Base-by-base conservation (phyloP, 2,113 vertebrate genomes). In the Aplodontia rufa region DNA sequence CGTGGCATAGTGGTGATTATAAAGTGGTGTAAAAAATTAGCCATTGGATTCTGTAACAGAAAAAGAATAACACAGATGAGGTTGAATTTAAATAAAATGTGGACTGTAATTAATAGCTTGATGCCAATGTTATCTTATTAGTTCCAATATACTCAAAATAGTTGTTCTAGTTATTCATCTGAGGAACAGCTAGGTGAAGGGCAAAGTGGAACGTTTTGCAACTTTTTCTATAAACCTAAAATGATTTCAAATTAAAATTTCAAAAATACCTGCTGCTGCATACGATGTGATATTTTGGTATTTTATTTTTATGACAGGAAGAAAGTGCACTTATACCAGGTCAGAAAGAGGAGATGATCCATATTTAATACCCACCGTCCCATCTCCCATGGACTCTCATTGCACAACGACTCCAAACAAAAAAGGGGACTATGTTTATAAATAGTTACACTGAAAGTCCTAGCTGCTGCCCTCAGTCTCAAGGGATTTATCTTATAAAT, bases 401-500 rank as follows among this genome's bases (percentile, higher is more conserved):
- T 42, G 47, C 13, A 51, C 35, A 79, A 47, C 11, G 42, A 75
- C 28, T 32, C 68, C 58, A 6, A 42, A 58, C 58, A 6, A 42
- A 58, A 84, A 86, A 19, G 92, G 10, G 16, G 40, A 69, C 30
- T 62, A 42, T 95, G 66, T 75, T 95, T 95, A 81, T 94, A 95
- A 93, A 96, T 69, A 91, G 53, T 90, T 90, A 42, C 47, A 81
- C 76, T 37, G 68, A 87, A 93, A 47, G 11, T 87, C 45, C 74
- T 83, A 45, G 37, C 35, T 92, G n/a, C 40, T 90, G 42, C 58
- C n/a, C 69, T 76, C 17, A 90, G 66, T 2, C 64, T 94, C 66
- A 76, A 90, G 51, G 75, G 66, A 71, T 90, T 94, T 94, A 72
- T 8, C 12, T 55, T 76, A 96, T 92, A 72, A 97, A 96, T 96